Evolutionary conservation across 2,888 invertebrate species (phyloP), one percentile per base, ranked within the genome.

Genomic region (Ornithoptera priamus): DNA sequence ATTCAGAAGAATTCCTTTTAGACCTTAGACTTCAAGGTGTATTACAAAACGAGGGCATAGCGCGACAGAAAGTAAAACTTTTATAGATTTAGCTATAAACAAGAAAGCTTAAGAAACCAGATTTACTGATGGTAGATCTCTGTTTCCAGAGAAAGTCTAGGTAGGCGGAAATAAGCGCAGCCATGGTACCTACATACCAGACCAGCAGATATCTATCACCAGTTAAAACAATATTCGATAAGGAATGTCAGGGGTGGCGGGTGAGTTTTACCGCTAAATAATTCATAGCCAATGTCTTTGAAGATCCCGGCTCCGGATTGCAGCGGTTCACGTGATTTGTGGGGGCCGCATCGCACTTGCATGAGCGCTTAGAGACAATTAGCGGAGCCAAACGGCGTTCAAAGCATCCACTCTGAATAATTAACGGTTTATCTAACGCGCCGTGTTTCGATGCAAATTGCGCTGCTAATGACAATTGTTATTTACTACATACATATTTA

Each of bases 271-370:
- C 22, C 39, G 20, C 70, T 67, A 67, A 70, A 67, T 67, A 67
- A 70, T 70, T 70, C 70, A 70, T 60, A 65, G 70, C 56, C 63
- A 63, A 70, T 70, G 66, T 60, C 70, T 70, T 70, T 66, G 66
- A 64, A 58, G 53, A 60, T 42, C 56, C 62, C 46, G 63, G 71
- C 65, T 68, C 64, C 62, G 65, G 69, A 70, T 66, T 73, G 73
- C 74, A 75, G 73, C 73, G 67, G 72, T 66, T 62, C 58, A 65
- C 72, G 75, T 75, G 76, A 77, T 77, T 77, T 76, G 77, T 71
- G 75, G 77, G 67, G 65, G 62, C 60, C 65, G 66, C 67, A 62
- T 71, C 58, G 73, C 75, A 77, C 75, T 75, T 74, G 74, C 74
- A 71, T 70, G 70, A 70, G 63, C 68, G 74, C 73, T 74, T 73